These are phyloP conservation scores for Arge pagana DNA, from an alignment of 2,888 invertebrate genomes.

Conservation along the genomic window DNA sequence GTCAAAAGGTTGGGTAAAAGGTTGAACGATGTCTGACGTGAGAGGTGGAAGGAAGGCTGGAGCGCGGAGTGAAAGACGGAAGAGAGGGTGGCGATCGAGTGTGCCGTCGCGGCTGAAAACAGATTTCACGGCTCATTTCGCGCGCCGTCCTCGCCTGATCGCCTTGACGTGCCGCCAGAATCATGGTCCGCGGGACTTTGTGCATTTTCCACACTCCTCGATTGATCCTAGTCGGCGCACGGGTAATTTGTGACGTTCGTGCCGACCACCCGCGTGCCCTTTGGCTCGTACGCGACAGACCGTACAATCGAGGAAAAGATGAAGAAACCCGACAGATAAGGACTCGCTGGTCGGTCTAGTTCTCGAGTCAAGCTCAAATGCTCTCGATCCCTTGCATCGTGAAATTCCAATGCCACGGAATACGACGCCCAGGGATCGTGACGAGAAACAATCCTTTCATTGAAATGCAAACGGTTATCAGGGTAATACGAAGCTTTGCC, in stretches of 20 bases:
- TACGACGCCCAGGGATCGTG: no score
- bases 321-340: no score
- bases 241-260: constrained; percentile 13
- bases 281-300: neutral
- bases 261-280: constrained; percentile 6
- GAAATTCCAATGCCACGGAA: no score
- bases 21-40: constrained; percentile 20
- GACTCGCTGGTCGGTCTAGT: no score
- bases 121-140: constrained; percentile 23
- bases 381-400: no score
- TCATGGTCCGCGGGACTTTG: constrained; percentile 9
- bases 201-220: constrained; percentile 17
- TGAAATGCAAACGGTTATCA: no score
- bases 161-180: constrained; percentile 16
- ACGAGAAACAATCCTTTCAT: no score
- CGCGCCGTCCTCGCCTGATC: constrained; percentile 14
- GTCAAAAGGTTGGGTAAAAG: constrained; percentile 30
- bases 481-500: no score
- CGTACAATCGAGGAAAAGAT: no score
- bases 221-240: constrained; percentile 12
- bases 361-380: no score
- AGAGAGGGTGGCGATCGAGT: constrained; percentile 18
- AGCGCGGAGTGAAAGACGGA: neutral
- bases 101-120: constrained; percentile 19
- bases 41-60: constrained; percentile 1